Conservation (phyloP, 92 coral and sea anemone genomes). For the Epizoanthus rinbou region DNA sequence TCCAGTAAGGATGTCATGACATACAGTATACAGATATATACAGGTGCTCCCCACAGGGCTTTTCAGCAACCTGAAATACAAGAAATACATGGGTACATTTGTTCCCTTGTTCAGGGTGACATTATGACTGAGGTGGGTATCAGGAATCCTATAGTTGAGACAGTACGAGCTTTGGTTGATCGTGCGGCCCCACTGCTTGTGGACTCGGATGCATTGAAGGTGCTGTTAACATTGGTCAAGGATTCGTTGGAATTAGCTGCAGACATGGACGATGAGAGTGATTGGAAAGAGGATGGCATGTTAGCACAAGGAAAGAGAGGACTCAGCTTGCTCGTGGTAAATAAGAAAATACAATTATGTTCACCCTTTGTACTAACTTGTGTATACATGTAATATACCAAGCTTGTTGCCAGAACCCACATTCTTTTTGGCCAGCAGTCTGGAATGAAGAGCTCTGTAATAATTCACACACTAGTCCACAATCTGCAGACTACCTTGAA, state of each 20-base stretch:
- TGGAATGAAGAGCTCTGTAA: too few relatives aligned
- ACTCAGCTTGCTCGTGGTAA: slow-evolving; percentile 77
- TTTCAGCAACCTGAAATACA: too few relatives aligned
- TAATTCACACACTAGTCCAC: too few relatives aligned
- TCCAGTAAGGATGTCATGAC: too few relatives aligned
- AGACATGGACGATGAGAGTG: slow-evolving; percentile 64
- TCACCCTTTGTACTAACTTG: too few relatives aligned
- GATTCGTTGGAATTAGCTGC: slow-evolving; percentile 68
- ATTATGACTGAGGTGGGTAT: slow-evolving; percentile 80
- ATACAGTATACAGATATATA: too few relatives aligned
- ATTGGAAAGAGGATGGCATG: slow-evolving; percentile 53
- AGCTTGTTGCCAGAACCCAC: too few relatives aligned
- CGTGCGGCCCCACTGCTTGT: slow-evolving; percentile 91
- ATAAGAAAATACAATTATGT: not conserved
- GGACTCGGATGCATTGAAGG: slow-evolving; percentile 77
- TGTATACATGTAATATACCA: too few relatives aligned
- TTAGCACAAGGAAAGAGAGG: slow-evolving; percentile 68
- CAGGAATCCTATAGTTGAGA: slow-evolving; percentile 83
- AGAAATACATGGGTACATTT: too few relatives aligned
- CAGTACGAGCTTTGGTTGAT: slow-evolving; percentile 84
- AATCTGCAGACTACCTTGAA: too few relatives aligned
- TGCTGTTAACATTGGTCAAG: slow-evolving; percentile 67
- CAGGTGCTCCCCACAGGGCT: too few relatives aligned
- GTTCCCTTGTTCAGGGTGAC: slow-evolving; percentile 68
- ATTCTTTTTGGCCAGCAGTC: too few relatives aligned